Percentiles rank a stretch among this genome's conserved stretches.
phyloP scores from a whole-genome alignment of 2,113 vertebrate species.

The Scomber colias region DNA sequence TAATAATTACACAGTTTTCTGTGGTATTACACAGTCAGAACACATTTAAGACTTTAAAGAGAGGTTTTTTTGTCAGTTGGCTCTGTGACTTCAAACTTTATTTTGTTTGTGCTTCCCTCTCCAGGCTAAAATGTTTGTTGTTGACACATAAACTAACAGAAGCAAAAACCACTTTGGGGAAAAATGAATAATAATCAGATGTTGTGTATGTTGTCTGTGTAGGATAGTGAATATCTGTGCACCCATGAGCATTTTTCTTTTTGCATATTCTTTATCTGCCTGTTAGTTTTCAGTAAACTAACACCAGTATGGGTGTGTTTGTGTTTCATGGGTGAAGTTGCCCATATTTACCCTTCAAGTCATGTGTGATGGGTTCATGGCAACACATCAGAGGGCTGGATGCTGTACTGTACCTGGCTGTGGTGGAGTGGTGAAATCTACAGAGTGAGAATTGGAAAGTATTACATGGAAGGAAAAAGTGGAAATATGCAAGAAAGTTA shows the following conservation, averaged over 20 bases:
- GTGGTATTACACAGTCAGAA: too few relatives aligned
- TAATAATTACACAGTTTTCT: too few relatives aligned
- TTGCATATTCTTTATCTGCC: not conserved
- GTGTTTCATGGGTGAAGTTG: conserved; percentile 7
- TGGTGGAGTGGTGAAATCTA: conserved; percentile 6
- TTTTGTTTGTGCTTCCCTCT: not conserved
- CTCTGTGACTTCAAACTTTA: too few relatives aligned
- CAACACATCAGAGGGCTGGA: conserved; percentile 16
- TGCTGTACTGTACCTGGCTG: not conserved
- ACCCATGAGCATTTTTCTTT: conserved; percentile 35
- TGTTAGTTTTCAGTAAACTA: not conserved
- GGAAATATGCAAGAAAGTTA: not conserved
- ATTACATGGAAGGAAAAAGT: not conserved
- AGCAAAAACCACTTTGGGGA: not conserved
- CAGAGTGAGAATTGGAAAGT: not conserved
- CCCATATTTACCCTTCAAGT: conserved; percentile 30
- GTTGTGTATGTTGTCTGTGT: conserved; percentile 20
- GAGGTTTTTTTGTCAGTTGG: not conserved
- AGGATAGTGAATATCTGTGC: conserved; percentile 26
- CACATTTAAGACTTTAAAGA: not conserved
- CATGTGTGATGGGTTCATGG: conserved; percentile 28
- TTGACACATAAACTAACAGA: conserved; percentile 27
- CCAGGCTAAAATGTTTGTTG: conserved; percentile 23
- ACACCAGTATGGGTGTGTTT: not conserved
- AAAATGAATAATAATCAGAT: conserved; percentile 35